Evolutionary conservation across 1,140 invertebrate genomes (phyloP), one percentile per base, ranked within the genome.

Genomic region (Riptortus pedestris): DNA sequence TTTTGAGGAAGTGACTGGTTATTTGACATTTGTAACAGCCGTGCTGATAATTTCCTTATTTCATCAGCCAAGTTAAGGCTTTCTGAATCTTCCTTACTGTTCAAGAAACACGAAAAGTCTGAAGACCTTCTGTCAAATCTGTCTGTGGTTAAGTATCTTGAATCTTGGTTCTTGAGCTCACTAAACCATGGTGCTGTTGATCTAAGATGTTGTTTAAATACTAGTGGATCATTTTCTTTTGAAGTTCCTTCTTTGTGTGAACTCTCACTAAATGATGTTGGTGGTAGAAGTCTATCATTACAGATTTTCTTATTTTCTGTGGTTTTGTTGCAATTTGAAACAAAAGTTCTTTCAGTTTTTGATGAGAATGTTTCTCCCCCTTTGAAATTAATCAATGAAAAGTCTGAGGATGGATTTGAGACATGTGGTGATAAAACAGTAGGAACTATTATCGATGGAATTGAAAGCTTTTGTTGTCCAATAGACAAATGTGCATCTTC

Each of bases 1-100:
- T 78, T 65, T 80, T 75, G 73, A 79, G 73, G 66, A 75, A 72
- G 70, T 85, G 68, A 75, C 82, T 76, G 67, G 81, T 79, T 67
- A 82, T 77, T 64, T 5, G 71, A 68, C 72, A 88, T 85, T 74
- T 81, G 83, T 29, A 84, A 85, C 22, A 90, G 73, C 71, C 87
- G 87, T 70, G 90, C 85, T 0, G 85, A 85, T 0, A 91, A 70
- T 73, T 86, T 87, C 43, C 86, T 83, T 43, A 90, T 90, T 73
- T 91, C 87, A 67, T 89, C 87, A 0, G 86, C 86, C 64, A 85
- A 74, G 72, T 85, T 85, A 31, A 83, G 78, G 63, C 82, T 75
- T 26, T 24, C 51, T n/a, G 57, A 63, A 9, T 81, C 76, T 65
- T 82, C 81, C 14, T 75, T 73, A 65, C 75, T 76, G 71, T 80